phyloP scores from a whole-genome alignment of 2,113 vertebrate genomes.

The Scolopax mira region DNA sequence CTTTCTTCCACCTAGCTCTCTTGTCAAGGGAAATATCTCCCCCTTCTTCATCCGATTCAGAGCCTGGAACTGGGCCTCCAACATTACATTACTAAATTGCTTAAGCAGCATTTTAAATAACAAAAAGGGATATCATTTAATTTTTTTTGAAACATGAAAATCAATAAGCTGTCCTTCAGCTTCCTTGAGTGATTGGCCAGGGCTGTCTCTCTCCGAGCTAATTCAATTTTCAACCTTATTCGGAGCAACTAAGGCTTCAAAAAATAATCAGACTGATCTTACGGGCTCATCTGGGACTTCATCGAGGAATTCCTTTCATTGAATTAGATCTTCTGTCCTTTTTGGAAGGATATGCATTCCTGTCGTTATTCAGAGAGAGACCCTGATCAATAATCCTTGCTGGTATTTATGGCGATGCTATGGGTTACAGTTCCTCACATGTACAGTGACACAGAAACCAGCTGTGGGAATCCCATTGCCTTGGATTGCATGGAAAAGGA shows the following conservation, averaged over 20 bases:
- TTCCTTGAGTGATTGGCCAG: constrained; percentile 59
- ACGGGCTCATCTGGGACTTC: constrained; percentile 45
- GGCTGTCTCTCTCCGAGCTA: constrained; percentile 44
- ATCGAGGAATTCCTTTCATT: constrained; percentile 67
- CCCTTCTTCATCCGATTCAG: constrained; percentile 10
- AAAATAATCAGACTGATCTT: constrained; percentile 66
- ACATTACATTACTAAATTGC: constrained; percentile 72
- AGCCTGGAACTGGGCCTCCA: constrained; percentile 58
- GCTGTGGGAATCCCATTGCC: background rate
- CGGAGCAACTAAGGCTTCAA: constrained; percentile 13
- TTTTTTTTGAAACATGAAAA: constrained; percentile 75
- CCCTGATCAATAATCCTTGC: constrained; percentile 75
- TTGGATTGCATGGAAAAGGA: background rate
- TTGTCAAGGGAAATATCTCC: constrained; percentile 43
- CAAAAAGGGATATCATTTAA: constrained; percentile 75
- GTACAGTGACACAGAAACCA: constrained; percentile 44
- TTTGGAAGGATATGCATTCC: constrained; percentile 68
- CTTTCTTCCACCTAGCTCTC: constrained; percentile 24
- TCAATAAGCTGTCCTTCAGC: constrained; percentile 78
- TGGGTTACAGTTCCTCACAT: constrained; percentile 63
- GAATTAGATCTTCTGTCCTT: constrained; percentile 73
- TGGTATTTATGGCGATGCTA: constrained; percentile 57
- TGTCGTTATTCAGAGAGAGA: constrained; percentile 74
- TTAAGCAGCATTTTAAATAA: constrained; percentile 78
- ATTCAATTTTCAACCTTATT: constrained; percentile 64